phyloP scores from a whole-genome alignment of 1,140 invertebrate genomes.

The Ceratina calcarata region DNA sequence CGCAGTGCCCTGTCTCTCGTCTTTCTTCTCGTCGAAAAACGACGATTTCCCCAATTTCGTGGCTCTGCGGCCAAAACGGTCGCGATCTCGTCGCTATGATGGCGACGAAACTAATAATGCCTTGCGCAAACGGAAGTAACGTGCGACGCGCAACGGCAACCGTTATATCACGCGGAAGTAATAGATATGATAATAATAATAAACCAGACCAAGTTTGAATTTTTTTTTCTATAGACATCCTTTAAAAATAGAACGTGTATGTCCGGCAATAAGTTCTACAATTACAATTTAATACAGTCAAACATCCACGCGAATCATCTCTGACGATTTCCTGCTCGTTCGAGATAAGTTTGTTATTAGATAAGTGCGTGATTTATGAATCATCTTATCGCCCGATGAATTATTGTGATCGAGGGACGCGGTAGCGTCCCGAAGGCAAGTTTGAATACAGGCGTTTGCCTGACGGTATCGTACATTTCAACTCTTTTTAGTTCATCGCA shows the following conservation, averaged over 20 bases:
- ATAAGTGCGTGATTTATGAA: background rate
- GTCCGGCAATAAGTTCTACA: background rate
- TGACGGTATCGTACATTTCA: too few relatives aligned
- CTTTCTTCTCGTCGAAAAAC: constrained; percentile 83
- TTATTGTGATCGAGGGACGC: background rate
- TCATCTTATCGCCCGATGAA: background rate
- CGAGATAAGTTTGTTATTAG: too few relatives aligned
- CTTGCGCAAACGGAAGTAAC: constrained; percentile 63
- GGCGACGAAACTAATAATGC: constrained; percentile 82
- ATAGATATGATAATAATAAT: too few relatives aligned
- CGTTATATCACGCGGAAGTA: background rate
- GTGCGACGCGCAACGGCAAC: background rate
- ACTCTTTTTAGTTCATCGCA: too few relatives aligned
- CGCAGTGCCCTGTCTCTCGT: constrained; percentile 68
- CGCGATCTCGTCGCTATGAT: constrained; percentile 83
- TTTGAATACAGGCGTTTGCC: too few relatives aligned
- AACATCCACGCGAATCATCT: too few relatives aligned
- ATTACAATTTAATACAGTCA: background rate
- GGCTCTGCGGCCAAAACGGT: constrained; percentile 75
- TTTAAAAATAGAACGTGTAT: background rate
- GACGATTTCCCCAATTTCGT: constrained; percentile 80
- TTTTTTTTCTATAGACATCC: background rate
- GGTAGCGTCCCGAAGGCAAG: too few relatives aligned
- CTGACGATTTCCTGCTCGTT: too few relatives aligned
- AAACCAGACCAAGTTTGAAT: background rate